Evolutionary conservation across 2,113 vertebrate species (phyloP).

Genomic region (Ceuthmochares aereus): DNA sequence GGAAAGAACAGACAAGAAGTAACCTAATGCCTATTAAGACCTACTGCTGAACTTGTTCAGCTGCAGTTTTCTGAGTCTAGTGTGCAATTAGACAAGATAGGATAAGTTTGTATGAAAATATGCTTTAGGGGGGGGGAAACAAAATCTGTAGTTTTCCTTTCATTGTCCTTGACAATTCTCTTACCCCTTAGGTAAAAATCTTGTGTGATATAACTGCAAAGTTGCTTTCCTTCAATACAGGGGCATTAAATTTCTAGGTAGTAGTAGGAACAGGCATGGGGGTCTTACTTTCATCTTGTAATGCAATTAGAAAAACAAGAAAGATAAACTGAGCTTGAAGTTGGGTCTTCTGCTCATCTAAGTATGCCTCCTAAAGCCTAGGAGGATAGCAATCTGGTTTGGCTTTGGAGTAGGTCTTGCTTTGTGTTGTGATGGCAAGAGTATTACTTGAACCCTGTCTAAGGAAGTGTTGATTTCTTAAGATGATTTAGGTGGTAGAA

Average conservation of each 20-base stretch:
- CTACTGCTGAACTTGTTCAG: background rate
- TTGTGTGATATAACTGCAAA: background rate
- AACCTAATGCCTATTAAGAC: rapidly evolving
- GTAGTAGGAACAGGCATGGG: background rate
- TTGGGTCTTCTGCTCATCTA: background rate
- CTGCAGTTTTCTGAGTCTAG: background rate
- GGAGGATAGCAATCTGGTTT: background rate
- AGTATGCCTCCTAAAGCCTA: background rate
- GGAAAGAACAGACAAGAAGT: background rate
- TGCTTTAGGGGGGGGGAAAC: rapidly evolving
- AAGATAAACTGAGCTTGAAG: background rate
- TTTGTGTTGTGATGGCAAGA: background rate
- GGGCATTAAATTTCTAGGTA: background rate
- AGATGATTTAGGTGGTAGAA: background rate
- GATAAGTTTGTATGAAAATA: background rate
- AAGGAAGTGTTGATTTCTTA: background rate
- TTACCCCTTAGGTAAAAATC: background rate
- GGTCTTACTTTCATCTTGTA: background rate
- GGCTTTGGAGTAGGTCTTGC: background rate
- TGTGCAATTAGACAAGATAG: background rate
- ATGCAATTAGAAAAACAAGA: background rate
- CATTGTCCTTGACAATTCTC: background rate
- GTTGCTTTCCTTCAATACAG: background rate
- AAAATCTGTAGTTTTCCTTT: background rate
- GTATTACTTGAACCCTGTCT: background rate